Base-by-base conservation (phyloP, 1,140 invertebrate genomes). In the Helicorthomorpha holstii region DNA sequence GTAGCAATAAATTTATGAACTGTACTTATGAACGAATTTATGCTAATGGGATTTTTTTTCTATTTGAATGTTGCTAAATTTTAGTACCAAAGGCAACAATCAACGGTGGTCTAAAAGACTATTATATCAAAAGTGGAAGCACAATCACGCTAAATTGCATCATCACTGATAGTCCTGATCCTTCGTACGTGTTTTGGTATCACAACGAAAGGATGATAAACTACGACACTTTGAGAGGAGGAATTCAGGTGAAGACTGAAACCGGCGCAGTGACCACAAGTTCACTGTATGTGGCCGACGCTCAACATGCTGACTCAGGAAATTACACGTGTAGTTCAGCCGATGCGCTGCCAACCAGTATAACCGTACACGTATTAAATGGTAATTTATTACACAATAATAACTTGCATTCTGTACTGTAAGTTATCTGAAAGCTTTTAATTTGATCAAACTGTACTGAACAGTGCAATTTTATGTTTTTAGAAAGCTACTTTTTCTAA, bases 131-230 rank as follows among this genome's bases (percentile, higher is more conserved):
- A 70, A 75, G 82, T 52, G 87, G 86, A 48, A 90, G 85, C 64
- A 90, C 86, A 59, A 92, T 93, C 68, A 92, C 92, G 71, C 74
- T 93, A 55, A 93, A 88, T 43, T 93, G 89, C 68, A 79, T 90
- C 51, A 85, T 93, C 54, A 71, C 82, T 48, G 84, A 85, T 63
- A 88, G 84, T 61, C 87, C 88, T 16, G 86, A 91, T 63, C 54
- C 45, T 4, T 23, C 27, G 7, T 49, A 38, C 41, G 52, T 56
- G 25, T 56, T 56, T 34, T 56, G 54, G 84, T 80, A 85, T 69
- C 85, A 89, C 69, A 88, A 90, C 70, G 82, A 86, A 62, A 78
- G 81, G 50, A 87, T 90, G 82, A 88, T 90, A 70, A 91, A 90
- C 72, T 91, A 89, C 66, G 86, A 90, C 67, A 83, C 79, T 27